These are phyloP conservation scores for Phrixothrix hirtus DNA, from an alignment of 2,888 invertebrate species.

Conservation along the genomic window DNA sequence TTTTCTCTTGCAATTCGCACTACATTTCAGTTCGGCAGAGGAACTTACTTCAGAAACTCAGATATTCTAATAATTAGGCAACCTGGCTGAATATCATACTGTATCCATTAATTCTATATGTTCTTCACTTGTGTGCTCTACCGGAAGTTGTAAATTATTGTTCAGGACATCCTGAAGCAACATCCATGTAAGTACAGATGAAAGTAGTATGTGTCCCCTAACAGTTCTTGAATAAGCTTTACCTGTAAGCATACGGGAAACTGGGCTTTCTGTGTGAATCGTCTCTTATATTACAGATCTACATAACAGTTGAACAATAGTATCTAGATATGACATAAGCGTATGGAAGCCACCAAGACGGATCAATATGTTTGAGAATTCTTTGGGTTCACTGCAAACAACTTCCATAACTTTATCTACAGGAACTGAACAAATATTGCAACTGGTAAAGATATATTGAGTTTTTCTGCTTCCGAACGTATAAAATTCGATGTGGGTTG, in stretches of 20 bases:
- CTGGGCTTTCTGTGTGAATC: not conserved
- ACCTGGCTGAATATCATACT: no score
- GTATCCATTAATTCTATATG: not conserved
- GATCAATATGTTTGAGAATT: not conserved
- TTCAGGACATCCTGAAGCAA: constrained; percentile 1
- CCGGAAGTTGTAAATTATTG: constrained; percentile 2
- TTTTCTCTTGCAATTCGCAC: no score
- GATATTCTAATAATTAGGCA: no score
- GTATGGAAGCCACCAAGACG: constrained; percentile 2
- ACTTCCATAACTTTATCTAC: not conserved
- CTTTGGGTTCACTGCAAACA: not conserved
- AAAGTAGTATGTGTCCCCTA: constrained; percentile 2
- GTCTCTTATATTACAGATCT: not conserved
- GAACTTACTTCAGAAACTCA: no score
- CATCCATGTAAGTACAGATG: constrained; percentile 2
- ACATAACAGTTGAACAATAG: not conserved
- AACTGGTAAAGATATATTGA: constrained; percentile 4
- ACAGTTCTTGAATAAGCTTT: constrained; percentile 3
- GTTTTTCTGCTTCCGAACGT: constrained; percentile 5
- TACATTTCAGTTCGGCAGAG: no score
- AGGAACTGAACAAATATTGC: not conserved
- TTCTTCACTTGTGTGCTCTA: not conserved
- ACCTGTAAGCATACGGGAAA: constrained; percentile 1
- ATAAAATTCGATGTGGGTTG: constrained; percentile 4
- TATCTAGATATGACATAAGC: no score